Conservation (phyloP, 2,113 vertebrate genomes). For the Odontesthes bonariensis region DNA sequence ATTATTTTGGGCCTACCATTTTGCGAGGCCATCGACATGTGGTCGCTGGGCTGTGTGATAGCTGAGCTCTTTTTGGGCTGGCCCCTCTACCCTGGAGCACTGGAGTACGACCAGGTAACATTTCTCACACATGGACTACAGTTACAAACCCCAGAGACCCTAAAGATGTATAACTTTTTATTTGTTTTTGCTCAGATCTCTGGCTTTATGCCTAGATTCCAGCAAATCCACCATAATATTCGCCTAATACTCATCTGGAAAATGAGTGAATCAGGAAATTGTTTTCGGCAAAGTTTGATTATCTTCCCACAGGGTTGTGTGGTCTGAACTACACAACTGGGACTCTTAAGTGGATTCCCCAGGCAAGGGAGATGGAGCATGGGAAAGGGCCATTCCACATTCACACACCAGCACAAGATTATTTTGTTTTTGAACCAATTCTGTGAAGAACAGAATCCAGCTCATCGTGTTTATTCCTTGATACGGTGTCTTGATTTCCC, state of each 20-base stretch:
- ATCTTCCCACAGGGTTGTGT: conserved; percentile 51
- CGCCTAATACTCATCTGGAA: conserved; percentile 35
- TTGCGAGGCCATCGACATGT: conserved; percentile 99
- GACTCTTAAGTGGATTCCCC: conserved; percentile 35
- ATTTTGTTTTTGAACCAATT: conserved; percentile 20
- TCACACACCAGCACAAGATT: conserved; percentile 51
- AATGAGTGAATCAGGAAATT: conserved; percentile 66
- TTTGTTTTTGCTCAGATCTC: conserved; percentile 33
- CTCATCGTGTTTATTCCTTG: not conserved
- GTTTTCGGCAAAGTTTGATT: conserved; percentile 42
- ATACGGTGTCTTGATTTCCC: no score
- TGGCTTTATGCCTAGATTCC: conserved; percentile 11
- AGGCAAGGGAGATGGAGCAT: conserved; percentile 56
- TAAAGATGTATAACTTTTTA: not conserved
- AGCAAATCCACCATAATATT: conserved; percentile 52
- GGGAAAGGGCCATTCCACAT: conserved; percentile 47
- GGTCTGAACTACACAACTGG: conserved; percentile 43
- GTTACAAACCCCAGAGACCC: not conserved
- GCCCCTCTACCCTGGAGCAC: conserved; percentile 97
- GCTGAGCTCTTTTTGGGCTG: conserved; percentile 97
- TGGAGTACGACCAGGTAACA: conserved; percentile 98
- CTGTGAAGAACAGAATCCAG: conserved; percentile 8
- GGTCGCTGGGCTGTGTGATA: conserved; percentile 98
- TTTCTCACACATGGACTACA: conserved; percentile 1
- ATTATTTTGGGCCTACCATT: conserved; percentile 98